A percentile compares a stretch with the other conserved stretches of the same genome.
phyloP scores from a whole-genome alignment of 2,888 invertebrate species.

The Lathronympha strigana region DNA sequence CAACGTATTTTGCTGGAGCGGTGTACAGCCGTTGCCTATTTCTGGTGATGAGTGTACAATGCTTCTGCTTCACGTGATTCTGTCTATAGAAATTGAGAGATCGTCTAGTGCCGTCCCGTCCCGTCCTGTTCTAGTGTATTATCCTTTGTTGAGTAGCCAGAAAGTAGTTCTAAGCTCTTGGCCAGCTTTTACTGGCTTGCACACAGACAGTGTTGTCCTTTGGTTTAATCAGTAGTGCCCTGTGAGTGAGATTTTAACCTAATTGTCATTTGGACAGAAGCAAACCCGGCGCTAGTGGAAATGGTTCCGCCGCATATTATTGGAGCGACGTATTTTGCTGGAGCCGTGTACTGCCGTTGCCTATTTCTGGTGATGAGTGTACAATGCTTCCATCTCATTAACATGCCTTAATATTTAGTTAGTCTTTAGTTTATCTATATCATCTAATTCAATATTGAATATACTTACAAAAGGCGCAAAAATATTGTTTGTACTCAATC shows the following conservation, averaged over 20 bases:
- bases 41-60: conserved; percentile 7
- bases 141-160: too few relatives aligned
- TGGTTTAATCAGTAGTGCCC: not conserved
- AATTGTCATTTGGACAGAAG: not conserved
- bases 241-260: not conserved
- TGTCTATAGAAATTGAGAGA: too few relatives aligned
- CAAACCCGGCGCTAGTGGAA: conserved; percentile 12
- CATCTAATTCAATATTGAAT: too few relatives aligned
- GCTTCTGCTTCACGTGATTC: not conserved
- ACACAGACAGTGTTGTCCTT: too few relatives aligned
- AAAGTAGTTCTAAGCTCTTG: too few relatives aligned
- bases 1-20: conserved; percentile 23
- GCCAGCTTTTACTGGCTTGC: too few relatives aligned
- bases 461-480: too few relatives aligned
- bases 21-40: conserved; percentile 25
- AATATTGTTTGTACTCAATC: too few relatives aligned
- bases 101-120: too few relatives aligned
- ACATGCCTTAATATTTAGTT: too few relatives aligned
- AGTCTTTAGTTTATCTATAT: too few relatives aligned
- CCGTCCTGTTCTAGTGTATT: too few relatives aligned
- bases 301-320: conserved; percentile 26
- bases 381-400: conserved; percentile 12
- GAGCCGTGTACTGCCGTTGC: conserved; percentile 21
- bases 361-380: conserved; percentile 9
- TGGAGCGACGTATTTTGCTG: conserved; percentile 26